Conservation (phyloP, 2,113 vertebrate species). For the Phalacrocorax aristotelis region DNA sequence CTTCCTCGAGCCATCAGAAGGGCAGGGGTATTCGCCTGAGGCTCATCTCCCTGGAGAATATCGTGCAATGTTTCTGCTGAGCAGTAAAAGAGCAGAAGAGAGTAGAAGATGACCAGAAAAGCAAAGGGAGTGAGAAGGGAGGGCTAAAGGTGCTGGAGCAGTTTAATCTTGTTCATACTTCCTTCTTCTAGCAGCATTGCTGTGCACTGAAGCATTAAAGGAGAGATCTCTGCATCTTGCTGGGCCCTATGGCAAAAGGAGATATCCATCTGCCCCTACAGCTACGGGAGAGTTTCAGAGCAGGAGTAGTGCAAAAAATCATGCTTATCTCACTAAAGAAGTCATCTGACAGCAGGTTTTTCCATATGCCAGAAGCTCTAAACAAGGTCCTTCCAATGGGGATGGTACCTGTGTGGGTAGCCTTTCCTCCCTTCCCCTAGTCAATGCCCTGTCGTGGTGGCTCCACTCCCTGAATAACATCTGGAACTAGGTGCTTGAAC, state of each 20-base stretch:
- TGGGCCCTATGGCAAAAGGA: background rate
- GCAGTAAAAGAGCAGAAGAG: background rate
- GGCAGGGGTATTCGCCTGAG: background rate
- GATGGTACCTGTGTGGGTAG: background rate
- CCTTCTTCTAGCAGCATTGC: conserved; percentile 13
- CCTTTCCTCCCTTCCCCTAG: background rate
- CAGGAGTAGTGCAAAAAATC: background rate
- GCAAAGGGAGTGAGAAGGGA: background rate
- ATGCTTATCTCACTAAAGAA: background rate
- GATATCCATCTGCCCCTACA: background rate
- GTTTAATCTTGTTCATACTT: background rate
- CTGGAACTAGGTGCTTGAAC: background rate
- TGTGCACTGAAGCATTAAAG: background rate
- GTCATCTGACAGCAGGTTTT: background rate
- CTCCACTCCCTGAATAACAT: background rate
- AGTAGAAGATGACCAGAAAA: background rate
- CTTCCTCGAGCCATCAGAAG: background rate
- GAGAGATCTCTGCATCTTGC: background rate
- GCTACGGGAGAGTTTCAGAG: background rate
- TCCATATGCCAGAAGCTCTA: background rate
- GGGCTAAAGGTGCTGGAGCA: background rate
- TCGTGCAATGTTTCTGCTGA: background rate
- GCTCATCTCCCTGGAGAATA: background rate
- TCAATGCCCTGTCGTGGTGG: fast-evolving
- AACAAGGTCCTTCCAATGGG: background rate